Conservation (phyloP, 1,140 invertebrate species). For the Drosophila miranda region DNA sequence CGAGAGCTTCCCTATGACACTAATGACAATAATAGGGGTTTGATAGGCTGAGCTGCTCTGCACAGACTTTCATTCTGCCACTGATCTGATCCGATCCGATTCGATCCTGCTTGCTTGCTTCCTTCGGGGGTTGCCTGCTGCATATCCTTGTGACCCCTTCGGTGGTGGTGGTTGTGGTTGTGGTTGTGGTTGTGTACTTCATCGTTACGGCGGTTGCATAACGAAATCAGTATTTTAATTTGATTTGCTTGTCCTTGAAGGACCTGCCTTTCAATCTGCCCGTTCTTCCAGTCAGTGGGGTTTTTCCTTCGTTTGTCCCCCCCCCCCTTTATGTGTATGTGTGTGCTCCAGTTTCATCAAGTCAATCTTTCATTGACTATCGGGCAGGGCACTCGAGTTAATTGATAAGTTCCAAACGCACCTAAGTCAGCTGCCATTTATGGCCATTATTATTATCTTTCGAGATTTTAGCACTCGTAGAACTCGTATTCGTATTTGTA, state of each 20-base stretch:
- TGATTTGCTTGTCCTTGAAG: conserved; percentile 66
- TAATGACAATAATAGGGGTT: too few relatives aligned
- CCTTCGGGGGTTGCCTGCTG: conserved; percentile 3
- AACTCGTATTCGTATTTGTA: conserved; percentile 6
- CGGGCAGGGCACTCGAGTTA: conserved; percentile 59
- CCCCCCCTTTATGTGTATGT: not conserved
- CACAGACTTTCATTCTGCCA: conserved; percentile 2
- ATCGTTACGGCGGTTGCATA: conserved; percentile 50
- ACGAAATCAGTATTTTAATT: conserved; percentile 70
- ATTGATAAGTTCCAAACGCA: conserved; percentile 67
- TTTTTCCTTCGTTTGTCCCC: not conserved
- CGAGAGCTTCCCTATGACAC: not conserved
- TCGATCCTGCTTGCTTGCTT: not conserved
- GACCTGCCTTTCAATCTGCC: conserved; percentile 5
- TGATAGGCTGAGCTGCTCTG: conserved; percentile 11
- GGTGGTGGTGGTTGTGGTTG: not conserved
- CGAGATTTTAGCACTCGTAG: conserved; percentile 27
- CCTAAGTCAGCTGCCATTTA: conserved; percentile 22
- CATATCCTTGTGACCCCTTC: not conserved
- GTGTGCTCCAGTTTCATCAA: conserved; percentile 26
- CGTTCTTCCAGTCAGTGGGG: conserved; percentile 6
- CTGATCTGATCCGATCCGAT: conserved; percentile 17
- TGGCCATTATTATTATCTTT: conserved; percentile 38
- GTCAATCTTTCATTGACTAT: conserved; percentile 23
- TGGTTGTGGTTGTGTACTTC: not conserved